A percentile compares a stretch with the other conserved stretches of the same genome.
These are phyloP conservation scores for Tribolium freemani DNA, from an alignment of 2,888 invertebrate genomes.

Conservation along the genomic window DNA sequence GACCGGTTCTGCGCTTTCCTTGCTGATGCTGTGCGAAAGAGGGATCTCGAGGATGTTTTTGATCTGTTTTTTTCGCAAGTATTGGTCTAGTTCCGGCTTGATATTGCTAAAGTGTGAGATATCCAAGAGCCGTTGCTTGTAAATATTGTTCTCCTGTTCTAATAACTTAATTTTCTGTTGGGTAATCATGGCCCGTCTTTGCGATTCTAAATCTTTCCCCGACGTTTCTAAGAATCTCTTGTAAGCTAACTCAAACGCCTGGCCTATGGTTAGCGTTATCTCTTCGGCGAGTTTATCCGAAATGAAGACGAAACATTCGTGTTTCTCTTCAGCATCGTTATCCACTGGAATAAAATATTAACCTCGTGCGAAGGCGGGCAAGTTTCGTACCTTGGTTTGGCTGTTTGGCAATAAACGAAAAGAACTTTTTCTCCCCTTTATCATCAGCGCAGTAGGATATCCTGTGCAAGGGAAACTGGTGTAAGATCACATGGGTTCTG, in stretches of 20 bases:
- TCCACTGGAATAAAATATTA: constrained; percentile 61
- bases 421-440: constrained; percentile 97
- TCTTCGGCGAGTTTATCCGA: constrained; percentile 98
- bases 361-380: not conserved
- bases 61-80: constrained; percentile 69
- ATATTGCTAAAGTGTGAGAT: constrained; percentile 71
- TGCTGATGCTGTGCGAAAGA: constrained; percentile 57
- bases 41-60: constrained; percentile 70
- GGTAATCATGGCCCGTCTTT: constrained; percentile 81
- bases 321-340: constrained; percentile 78
- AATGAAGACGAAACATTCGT: constrained; percentile 97
- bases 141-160: constrained; percentile 87
- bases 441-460: constrained; percentile 99
- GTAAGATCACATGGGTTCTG: constrained; percentile 83
- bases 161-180: constrained; percentile 90
- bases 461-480: constrained; percentile 96
- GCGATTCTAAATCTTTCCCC: constrained; percentile 89
- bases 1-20: constrained; percentile 48
- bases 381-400: constrained; percentile 62
- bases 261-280: constrained; percentile 97
- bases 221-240: constrained; percentile 94
- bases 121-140: constrained; percentile 85
- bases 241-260: constrained; percentile 98
- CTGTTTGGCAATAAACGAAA: constrained; percentile 94
- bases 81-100: constrained; percentile 70